Evolutionary conservation across 2,797 vertebrate species (phyloP), one percentile per base, ranked within the genome.

Genomic region (Otus scops): DNA sequence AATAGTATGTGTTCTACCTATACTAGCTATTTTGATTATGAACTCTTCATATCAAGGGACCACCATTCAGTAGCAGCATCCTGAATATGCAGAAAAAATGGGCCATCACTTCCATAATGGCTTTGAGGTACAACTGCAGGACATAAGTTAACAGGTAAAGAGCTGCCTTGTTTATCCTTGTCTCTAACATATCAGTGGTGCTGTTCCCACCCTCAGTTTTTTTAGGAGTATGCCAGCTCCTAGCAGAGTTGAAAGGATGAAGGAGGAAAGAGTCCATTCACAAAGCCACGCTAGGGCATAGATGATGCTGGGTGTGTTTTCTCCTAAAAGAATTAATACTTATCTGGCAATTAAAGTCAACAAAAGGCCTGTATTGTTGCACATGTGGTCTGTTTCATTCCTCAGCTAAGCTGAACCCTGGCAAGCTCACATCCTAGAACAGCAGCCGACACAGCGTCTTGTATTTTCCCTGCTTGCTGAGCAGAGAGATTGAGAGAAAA

Each of bases 401-500:
- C 71, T 69, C 41, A 69, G 54, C 32, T 73, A 68, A 87, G 38
- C 13, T 85, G 57, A 71, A 56, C 9, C 18, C 26, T 30, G 27
- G 53, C 39, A 78, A 81, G 34, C 43, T 28, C 34, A 57, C 38
- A 61, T 13, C 24, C 57, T 53, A 84, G 57, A 18, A 38, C 32
- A 59, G 54, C 26, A 74, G 32, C 24, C 39, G 56, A 18, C 39
- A 57, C 27, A 1, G 5, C 6, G 21, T 43, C 59, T 85, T 77
- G 16, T 48, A 27, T 23, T 95, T 88, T 95, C 79, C 22, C 84
- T 85, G 45, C 34, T 89, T 93, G 41, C 70, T 88, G 75, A 93
- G 59, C 47, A 89, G 54, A 82, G 22, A 86, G 73, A 92, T 75
- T 59, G n/a, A 70, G 54, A 91, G 10, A 92, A 92, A 83, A 90